Evolutionary conservation across 2,113 vertebrate genomes (phyloP).

Genomic region (Siniperca knerii): DNA sequence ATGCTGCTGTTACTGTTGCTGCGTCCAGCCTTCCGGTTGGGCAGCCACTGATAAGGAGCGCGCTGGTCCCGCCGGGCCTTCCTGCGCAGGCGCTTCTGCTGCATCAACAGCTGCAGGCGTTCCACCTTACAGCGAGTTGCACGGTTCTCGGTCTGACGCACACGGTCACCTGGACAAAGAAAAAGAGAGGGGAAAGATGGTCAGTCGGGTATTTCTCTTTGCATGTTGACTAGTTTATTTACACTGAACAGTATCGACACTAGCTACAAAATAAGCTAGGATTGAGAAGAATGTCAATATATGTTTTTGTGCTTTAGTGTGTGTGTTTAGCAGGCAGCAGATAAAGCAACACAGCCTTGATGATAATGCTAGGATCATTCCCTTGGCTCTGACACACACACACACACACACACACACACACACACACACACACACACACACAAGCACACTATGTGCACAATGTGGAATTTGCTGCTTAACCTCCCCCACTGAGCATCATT

Average conservation of each 20-base stretch:
- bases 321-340: slow-evolving; percentile 12
- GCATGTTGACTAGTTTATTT: neutral
- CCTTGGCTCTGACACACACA: slow-evolving; percentile 13
- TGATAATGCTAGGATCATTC: slow-evolving; percentile 31
- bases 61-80: slow-evolving; percentile 94
- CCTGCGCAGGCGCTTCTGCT: slow-evolving; percentile 95
- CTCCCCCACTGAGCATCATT: slow-evolving; percentile 62
- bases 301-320: slow-evolving; percentile 35
- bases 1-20: slow-evolving; percentile 92
- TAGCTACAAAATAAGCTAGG: neutral
- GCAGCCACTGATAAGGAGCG: slow-evolving; percentile 93
- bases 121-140: slow-evolving; percentile 98
- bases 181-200: neutral
- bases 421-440: slow-evolving; percentile 32
- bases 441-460: slow-evolving; percentile 1
- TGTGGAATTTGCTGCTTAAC: slow-evolving; percentile 52
- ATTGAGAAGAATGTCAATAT: slow-evolving; percentile 20
- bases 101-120: slow-evolving; percentile 95
- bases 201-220: neutral
- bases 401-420: slow-evolving; percentile 24
- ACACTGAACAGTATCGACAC: neutral
- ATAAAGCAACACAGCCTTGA: slow-evolving; percentile 54
- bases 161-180: slow-evolving; percentile 87
- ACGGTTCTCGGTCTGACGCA: slow-evolving; percentile 97
- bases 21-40: slow-evolving; percentile 92